Conservation (phyloP, 2,113 vertebrate species). For the Phylloscopus trochilus region DNA sequence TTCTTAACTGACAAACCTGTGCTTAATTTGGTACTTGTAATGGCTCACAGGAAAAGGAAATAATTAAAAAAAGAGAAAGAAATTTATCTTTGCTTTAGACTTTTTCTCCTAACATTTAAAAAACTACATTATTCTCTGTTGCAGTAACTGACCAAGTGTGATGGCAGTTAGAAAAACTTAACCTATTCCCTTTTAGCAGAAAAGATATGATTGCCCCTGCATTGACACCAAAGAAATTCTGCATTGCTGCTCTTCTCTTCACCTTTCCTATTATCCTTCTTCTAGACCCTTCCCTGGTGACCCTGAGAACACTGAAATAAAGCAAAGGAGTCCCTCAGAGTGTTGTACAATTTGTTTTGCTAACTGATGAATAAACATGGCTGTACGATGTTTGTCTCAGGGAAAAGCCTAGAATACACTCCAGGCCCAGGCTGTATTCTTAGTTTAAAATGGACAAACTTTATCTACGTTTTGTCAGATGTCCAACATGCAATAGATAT, state of each 20-base stretch:
- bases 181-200: neutral
- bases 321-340: neutral
- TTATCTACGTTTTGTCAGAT: neutral
- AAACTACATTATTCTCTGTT: neutral
- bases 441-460: neutral
- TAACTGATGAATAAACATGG: neutral
- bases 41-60: neutral
- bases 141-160: neutral
- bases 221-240: neutral
- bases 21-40: neutral
- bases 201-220: neutral
- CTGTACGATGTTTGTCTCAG: neutral
- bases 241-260: neutral
- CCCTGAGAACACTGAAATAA: neutral
- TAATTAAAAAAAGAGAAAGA: conserved; percentile 14
- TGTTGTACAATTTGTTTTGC: neutral
- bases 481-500: neutral
- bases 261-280: neutral
- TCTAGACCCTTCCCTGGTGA: neutral
- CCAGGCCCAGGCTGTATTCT: neutral
- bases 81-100: neutral
- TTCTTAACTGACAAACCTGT: neutral
- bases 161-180: neutral
- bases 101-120: neutral
- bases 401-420: neutral